phyloP scores from a whole-genome alignment of 1,140 invertebrate species.

The silkworm (Bombyx mori) region ASM3026992v2 NC_085129.1:7471501-7472000 shows the following conservation, averaged over 20 bases:
- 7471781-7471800: slow-evolving; percentile 73
- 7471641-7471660: slow-evolving; percentile 81
- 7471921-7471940: slow-evolving; percentile 89
- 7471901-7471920: slow-evolving; percentile 91
- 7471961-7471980: slow-evolving; percentile 77
- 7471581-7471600: slow-evolving; percentile 19
- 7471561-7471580: background rate
- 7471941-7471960: slow-evolving; percentile 76
- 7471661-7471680: slow-evolving; percentile 84
- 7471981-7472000: slow-evolving; percentile 81
- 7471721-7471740: slow-evolving; percentile 84
- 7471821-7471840: slow-evolving; percentile 66
- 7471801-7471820: slow-evolving; percentile 78
- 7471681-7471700: slow-evolving; percentile 89
- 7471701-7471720: slow-evolving; percentile 84
- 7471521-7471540: slow-evolving; percentile 46
- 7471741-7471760: slow-evolving; percentile 82
- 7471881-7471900: slow-evolving; percentile 86
- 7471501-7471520: slow-evolving; percentile 83
- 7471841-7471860: slow-evolving; percentile 81
- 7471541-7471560: background rate
- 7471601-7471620: slow-evolving; percentile 86
- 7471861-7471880: slow-evolving; percentile 87
- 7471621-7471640: slow-evolving; percentile 85
- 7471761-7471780: slow-evolving; percentile 73